phyloP scores from a whole-genome alignment of 2,888 invertebrate genomes.

The Caenorhabditis doughertyi region DNA sequence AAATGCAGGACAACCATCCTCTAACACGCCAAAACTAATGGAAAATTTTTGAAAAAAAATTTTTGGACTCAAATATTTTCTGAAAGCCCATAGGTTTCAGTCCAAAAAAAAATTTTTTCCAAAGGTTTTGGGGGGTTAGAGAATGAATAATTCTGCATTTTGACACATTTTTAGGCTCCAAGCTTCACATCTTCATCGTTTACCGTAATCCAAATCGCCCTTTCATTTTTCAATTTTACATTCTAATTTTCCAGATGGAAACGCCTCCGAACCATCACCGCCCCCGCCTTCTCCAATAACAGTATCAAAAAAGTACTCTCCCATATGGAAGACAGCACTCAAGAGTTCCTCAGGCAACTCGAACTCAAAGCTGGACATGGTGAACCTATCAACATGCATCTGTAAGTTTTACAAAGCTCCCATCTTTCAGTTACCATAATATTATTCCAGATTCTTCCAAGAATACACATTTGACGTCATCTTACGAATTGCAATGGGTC shows the following conservation, averaged over 20 bases:
- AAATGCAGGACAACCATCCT: no score
- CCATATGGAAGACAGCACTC: conserved; percentile 83
- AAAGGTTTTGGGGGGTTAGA: no score
- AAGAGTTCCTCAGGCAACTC: conserved; percentile 83
- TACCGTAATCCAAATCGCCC: no score
- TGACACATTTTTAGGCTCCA: no score
- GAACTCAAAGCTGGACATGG: conserved; percentile 76
- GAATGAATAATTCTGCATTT: no score
- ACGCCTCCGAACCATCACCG: conserved; percentile 84
- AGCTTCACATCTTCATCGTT: no score
- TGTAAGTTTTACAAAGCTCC: not conserved
- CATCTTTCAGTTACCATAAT: not conserved
- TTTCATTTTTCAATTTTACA: not conserved
- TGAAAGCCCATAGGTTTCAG: no score
- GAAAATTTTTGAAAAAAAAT: no score
- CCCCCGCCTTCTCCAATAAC: conserved; percentile 84
- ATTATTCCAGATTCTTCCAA: conserved; percentile 68
- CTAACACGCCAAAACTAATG: no score
- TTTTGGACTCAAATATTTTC: no score
- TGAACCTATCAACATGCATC: conserved; percentile 83
- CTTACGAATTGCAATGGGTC: conserved; percentile 70
- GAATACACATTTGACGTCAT: conserved; percentile 74
- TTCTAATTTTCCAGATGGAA: conserved; percentile 84
- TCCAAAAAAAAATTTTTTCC: no score
- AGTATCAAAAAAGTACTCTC: conserved; percentile 84